phyloP scores from a whole-genome alignment of 2,113 vertebrate genomes.

The Thamnaconus septentrionalis region DNA sequence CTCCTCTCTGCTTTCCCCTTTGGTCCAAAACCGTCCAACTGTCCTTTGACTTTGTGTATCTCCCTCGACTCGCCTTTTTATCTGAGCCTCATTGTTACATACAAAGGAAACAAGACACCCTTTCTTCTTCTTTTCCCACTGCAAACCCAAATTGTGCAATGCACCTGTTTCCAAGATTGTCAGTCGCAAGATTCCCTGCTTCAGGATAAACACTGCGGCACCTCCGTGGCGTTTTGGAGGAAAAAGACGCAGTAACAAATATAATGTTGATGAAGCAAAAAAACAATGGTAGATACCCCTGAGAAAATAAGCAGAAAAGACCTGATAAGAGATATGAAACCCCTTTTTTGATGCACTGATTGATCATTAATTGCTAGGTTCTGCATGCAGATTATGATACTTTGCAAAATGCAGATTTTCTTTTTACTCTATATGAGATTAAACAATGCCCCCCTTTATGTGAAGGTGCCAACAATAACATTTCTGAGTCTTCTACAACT shows the following conservation, averaged over 20 bases:
- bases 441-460: conserved; percentile 40
- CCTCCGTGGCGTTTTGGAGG: conserved; percentile 3
- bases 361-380: conserved; percentile 29
- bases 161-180: conserved; percentile 53
- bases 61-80: conserved; percentile 51
- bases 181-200: conserved; percentile 30
- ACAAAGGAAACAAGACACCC: conserved; percentile 62
- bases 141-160: conserved; percentile 27
- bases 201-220: conserved; percentile 11
- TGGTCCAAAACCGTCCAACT: conserved; percentile 33
- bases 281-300: conserved; percentile 50
- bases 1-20: conserved; percentile 18
- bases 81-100: conserved; percentile 49
- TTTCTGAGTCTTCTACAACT: conserved; percentile 14
- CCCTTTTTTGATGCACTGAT: conserved; percentile 1
- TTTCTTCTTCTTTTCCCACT: conserved; percentile 11
- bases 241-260: background rate
- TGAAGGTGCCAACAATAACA: conserved; percentile 24
- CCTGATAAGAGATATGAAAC: background rate
- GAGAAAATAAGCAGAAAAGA: conserved; percentile 51
- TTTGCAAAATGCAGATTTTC: background rate
- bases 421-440: conserved; percentile 18
- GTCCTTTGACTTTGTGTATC: conserved; percentile 44
- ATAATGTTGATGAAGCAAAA: conserved; percentile 11
- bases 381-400: conserved; percentile 18